Base-by-base conservation (phyloP, 2,797 vertebrate genomes). In the Acipenser oxyrinchus region DNA sequence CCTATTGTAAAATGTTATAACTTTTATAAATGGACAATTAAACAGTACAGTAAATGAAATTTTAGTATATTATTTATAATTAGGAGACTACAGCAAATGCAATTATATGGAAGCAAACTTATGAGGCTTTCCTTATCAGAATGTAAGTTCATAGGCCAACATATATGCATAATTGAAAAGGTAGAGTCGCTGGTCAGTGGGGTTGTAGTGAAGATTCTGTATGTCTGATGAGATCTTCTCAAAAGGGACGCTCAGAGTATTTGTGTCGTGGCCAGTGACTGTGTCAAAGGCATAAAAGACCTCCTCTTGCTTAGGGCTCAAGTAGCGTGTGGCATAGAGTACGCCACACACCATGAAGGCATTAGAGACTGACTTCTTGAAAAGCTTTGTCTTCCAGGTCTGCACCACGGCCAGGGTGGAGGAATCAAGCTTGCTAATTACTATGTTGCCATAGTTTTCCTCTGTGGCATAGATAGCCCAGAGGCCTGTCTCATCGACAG, bases 391-490 rank as follows among this genome's bases (percentile, higher is more conserved):
- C 72, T 90, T 88, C 89, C 86, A 91, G 4, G 89, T 89, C 23
- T 89, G 89, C 64, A 90, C 88, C 1, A 91, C 83, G n/a, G 88
- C 85, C 8, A 91, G 77, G 0, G 88, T 91, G 73, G 90, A 90
- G 0, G 89, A 87, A 80, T 91, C 90, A 53, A 91, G 86, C 81
- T 91, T 89, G 81, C 88, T 90, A 55, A 91, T 86, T 53, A 91
- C 89, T 0, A 91, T 83, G 37, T 86, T 84, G 13, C 89, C 89
- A 7, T 91, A 90, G 82, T 91, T 91, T 72, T 90, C 88, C 74
- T 91, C 89, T 0, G 89, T 91, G 12, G 89, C 89, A 8, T 90
- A 91, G 81, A 91, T 87, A 57, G 90, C 89, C 89, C 89, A 91
- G 68, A 91, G 83, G 8, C 89, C 89, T 0, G 89, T 91, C 75